A percentile compares a stretch with the other conserved stretches of the same genome.
phyloP scores from a whole-genome alignment of 2,888 invertebrate genomes.

The Alcis repandata region DNA sequence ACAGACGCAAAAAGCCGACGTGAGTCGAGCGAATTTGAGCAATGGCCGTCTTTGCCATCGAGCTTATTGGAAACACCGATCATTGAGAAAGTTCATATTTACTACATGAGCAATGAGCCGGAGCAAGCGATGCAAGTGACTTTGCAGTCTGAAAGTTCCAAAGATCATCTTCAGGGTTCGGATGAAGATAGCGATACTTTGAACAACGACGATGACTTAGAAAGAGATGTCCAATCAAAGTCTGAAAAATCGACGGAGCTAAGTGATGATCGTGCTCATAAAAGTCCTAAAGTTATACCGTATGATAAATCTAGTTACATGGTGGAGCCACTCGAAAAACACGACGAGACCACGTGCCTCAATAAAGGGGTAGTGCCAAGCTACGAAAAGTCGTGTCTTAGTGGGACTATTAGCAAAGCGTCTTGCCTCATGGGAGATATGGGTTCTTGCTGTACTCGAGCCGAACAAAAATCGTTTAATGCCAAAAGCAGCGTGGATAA shows the following conservation, averaged over 20 bases:
- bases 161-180: conserved; percentile 88
- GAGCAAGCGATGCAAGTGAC: conserved; percentile 93
- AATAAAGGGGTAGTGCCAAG: conserved; percentile 77
- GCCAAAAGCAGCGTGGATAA: conserved; percentile 75
- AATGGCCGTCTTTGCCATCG: conserved; percentile 94
- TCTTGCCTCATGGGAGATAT: conserved; percentile 80
- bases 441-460: conserved; percentile 78
- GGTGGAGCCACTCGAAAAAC: conserved; percentile 81
- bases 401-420: conserved; percentile 81
- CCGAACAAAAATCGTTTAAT: conserved; percentile 74
- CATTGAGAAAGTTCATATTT: conserved; percentile 92
- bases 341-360: conserved; percentile 72
- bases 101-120: conserved; percentile 91
- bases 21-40: conserved; percentile 90
- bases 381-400: conserved; percentile 81
- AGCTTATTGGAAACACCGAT: conserved; percentile 90
- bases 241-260: conserved; percentile 71
- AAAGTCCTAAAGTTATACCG: conserved; percentile 74
- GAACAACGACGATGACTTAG: conserved; percentile 88
- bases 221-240: conserved; percentile 84
- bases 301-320: conserved; percentile 83
- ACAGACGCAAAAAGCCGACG: conserved; percentile 67
- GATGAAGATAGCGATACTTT: conserved; percentile 90
- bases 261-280: conserved; percentile 70
- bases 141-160: conserved; percentile 89